Percentiles rank a stretch among this genome's conserved stretches.
Evolutionary conservation across 2,113 vertebrate species (phyloP).

Genomic region (Passer montanus): DNA sequence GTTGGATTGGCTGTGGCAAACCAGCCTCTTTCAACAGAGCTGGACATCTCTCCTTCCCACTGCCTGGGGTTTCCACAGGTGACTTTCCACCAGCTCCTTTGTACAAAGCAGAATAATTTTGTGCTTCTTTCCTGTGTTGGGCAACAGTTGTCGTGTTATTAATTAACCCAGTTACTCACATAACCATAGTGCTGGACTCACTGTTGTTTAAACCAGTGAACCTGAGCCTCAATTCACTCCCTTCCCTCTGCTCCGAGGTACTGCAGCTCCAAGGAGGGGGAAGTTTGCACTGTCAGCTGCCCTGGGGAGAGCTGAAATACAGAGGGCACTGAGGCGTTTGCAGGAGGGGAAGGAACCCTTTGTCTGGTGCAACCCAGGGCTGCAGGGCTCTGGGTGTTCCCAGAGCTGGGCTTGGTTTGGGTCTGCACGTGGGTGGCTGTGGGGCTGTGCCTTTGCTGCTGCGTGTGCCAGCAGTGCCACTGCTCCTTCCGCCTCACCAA

Average conservation of each 20-base stretch:
- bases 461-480: not conserved
- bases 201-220: not conserved
- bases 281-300: not conserved
- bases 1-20: not conserved
- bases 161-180: not conserved
- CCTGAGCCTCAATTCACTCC: not conserved
- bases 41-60: not conserved
- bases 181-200: not conserved
- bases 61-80: not conserved
- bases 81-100: not conserved
- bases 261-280: not conserved
- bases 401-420: not conserved
- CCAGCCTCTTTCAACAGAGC: not conserved
- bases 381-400: not conserved
- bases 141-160: not conserved
- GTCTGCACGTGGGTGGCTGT: rapidly evolving
- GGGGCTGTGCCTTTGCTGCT: not conserved
- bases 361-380: not conserved
- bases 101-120: not conserved
- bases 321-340: not conserved
- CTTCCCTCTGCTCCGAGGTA: not conserved
- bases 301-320: not conserved
- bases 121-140: not conserved
- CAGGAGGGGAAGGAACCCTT: not conserved
- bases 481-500: not conserved